A percentile compares a stretch with the other conserved stretches of the same genome.
phyloP scores from a whole-genome alignment of 2,888 invertebrate genomes.

The Agriopis marginaria region DNA sequence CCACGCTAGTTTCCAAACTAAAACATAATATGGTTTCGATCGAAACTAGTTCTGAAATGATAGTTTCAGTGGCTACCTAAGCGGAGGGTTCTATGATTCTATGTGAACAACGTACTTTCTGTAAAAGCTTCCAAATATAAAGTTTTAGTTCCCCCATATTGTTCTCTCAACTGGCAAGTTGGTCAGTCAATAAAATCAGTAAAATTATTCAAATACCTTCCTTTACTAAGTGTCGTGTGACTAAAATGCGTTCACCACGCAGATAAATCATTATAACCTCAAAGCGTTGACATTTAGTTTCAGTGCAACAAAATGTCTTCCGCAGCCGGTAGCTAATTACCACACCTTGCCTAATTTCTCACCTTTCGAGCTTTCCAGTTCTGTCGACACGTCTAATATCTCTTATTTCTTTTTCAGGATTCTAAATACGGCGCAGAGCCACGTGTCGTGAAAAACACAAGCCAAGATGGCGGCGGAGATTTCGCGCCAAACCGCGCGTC shows the following conservation, averaged over 20 bases:
- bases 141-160: background rate
- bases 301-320: slow-evolving; percentile 63
- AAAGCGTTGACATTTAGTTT: slow-evolving; percentile 64
- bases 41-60: too few species aligned
- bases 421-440: slow-evolving; percentile 71
- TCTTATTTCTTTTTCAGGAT: slow-evolving; percentile 78
- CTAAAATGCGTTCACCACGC: slow-evolving; percentile 45
- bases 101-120: too few species aligned
- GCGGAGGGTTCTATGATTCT: too few species aligned
- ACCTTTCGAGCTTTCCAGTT: slow-evolving; percentile 57
- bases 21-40: too few species aligned
- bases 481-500: slow-evolving; percentile 75
- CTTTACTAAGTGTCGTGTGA: slow-evolving; percentile 40
- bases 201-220: background rate
- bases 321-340: slow-evolving; percentile 64
- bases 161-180: background rate
- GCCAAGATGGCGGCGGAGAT: slow-evolving; percentile 74
- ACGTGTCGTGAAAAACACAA: slow-evolving; percentile 72
- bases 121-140: too few species aligned
- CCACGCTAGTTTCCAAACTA: too few species aligned
- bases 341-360: slow-evolving; percentile 71
- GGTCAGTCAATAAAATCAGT: background rate
- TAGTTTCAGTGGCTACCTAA: too few species aligned
- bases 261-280: slow-evolving; percentile 45
- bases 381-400: slow-evolving; percentile 63